A percentile compares a stretch with the other conserved stretches of the same genome.
Conservation (phyloP, 2,888 invertebrate genomes). For the Erpobdella octoculata region DNA sequence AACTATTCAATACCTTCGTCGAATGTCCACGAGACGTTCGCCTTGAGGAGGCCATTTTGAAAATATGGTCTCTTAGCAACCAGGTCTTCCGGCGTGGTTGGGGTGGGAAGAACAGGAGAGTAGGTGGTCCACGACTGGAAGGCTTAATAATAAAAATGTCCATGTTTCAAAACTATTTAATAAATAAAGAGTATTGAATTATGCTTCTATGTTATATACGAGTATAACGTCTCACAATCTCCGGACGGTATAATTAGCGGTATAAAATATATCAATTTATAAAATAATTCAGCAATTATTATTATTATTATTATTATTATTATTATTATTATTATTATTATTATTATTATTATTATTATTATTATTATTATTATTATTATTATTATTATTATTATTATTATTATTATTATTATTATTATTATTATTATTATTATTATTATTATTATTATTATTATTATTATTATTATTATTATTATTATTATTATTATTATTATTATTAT, state of each 20-base stretch:
- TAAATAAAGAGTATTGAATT: background rate
- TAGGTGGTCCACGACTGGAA: background rate
- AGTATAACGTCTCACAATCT: no score
- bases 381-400: no score
- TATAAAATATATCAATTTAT: background rate
- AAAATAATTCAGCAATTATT: background rate
- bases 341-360: no score
- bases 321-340: background rate
- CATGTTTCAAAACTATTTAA: no score
- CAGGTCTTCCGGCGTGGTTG: constrained; percentile 34
- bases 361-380: no score
- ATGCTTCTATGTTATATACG: no score
- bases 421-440: no score
- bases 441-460: no score
- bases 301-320: background rate
- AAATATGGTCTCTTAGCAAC: constrained; percentile 38
- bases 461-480: no score
- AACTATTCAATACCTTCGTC: no score
- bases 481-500: no score
- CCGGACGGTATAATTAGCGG: background rate
- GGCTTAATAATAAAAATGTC: background rate
- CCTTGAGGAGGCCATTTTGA: constrained; percentile 40
- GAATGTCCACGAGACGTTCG: constrained; percentile 38
- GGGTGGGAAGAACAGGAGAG: constrained; percentile 29
- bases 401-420: no score